Base-by-base conservation (phyloP, 2,113 vertebrate species). In the Trinectes maculatus region DNA sequence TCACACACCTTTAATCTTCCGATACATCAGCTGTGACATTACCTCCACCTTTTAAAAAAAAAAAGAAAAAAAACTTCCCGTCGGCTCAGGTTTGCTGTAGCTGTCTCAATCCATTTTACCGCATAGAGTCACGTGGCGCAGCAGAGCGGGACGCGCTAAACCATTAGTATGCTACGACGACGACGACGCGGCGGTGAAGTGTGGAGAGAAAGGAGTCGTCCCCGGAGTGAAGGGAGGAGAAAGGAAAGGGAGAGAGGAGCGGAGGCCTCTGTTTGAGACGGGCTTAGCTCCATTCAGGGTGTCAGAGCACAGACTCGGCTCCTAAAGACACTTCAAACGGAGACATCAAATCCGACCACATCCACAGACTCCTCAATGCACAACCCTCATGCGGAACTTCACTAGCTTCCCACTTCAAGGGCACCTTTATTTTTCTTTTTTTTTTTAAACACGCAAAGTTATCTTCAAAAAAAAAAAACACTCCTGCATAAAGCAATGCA, bases 321-420 rank as follows among this genome's bases (percentile, higher is more conserved):
- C 59, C 52, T 73, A 84, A 89, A 87, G 84, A 87, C 84, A 92
- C 87, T 89, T 91, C 89, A 92, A 91, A 93, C 57, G 80, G 63
- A 90, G 74, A 85, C 82, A 71, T 87, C 79, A 88, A 89, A 88
- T 89, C 87, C 79, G 53, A 0, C 51, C 24, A 46, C 72, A 33
- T 59, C 71, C n/a, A n/a, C n/a, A n/a, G n/a, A 58, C 74, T 81
- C 19, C 64, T 84, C 84, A 74, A 80, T 53, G 73, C 77, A 12
- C 69, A 87, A 75, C 28, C 71, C 83, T 84, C 79, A 34, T 71
- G 84, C 78, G 74, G 70, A 83, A 77, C 85, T 64, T 77, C 70
- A 68, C 39, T 74, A 60, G 64, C 72, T 77, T 82, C 79, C 51
- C 60, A 71, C 64, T 89, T 89, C 85, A 91, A 91, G 89, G 86